These are phyloP conservation scores for Nephrocerus scutellatus DNA, from an alignment of 2,888 invertebrate genomes.

Conservation along the genomic window DNA sequence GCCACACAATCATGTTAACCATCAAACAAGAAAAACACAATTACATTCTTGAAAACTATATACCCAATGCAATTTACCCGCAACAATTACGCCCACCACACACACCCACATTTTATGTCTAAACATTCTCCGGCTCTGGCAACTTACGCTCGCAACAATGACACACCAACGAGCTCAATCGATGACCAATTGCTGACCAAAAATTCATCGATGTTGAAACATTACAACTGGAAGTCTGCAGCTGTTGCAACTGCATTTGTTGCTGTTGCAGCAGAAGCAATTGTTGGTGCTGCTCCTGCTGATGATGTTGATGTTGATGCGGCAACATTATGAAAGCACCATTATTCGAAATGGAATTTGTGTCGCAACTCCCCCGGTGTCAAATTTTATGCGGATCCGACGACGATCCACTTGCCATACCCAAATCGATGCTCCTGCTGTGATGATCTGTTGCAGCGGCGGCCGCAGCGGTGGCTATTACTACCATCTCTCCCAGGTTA, in stretches of 20 bases:
- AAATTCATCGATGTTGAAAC: slow-evolving; percentile 44
- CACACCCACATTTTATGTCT: too few relatives aligned
- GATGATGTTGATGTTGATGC: slow-evolving; percentile 17
- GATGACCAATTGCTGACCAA: slow-evolving; percentile 45
- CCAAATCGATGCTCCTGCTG: slow-evolving; percentile 37
- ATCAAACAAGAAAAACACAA: too few relatives aligned
- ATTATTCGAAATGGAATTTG: slow-evolving; percentile 40
- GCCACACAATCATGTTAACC: too few relatives aligned
- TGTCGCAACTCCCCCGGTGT: slow-evolving; percentile 45
- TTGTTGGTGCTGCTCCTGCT: slow-evolving; percentile 20
- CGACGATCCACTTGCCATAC: slow-evolving; percentile 35
- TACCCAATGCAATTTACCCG: too few relatives aligned
- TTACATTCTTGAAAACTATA: too few relatives aligned
- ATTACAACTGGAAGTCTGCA: slow-evolving; percentile 41
- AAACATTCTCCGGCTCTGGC: slow-evolving; percentile 47
- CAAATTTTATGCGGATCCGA: slow-evolving; percentile 44
- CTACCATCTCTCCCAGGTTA: slow-evolving; percentile 22
- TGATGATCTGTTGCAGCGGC: slow-evolving; percentile 24
- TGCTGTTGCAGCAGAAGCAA: slow-evolving; percentile 21
- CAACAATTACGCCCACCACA: too few relatives aligned
- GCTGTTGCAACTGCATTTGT: slow-evolving; percentile 22
- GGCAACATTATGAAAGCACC: slow-evolving; percentile 23
- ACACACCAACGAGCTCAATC: slow-evolving; percentile 44
- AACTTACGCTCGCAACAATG: slow-evolving; percentile 47
- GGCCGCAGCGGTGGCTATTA: slow-evolving; percentile 12